These are phyloP conservation scores for Carassius gibelio DNA, from an alignment of 2,113 vertebrate genomes.

Conservation along the genomic window DNA sequence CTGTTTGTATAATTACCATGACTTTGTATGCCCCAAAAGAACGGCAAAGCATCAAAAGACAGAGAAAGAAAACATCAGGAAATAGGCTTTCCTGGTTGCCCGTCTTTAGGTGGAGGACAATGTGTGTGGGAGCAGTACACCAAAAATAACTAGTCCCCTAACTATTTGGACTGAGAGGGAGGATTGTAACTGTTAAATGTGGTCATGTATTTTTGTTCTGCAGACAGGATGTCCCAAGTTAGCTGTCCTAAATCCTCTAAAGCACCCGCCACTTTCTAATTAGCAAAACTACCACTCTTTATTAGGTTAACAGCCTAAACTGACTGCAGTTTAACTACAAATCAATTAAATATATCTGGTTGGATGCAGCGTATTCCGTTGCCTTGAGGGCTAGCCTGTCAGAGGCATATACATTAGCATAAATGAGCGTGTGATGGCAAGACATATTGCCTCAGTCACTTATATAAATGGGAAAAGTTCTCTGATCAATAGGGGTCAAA, in stretches of 20 bases:
- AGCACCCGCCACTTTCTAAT: neutral
- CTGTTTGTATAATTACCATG: conserved; percentile 66
- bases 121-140: conserved; percentile 52
- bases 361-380: conserved; percentile 54
- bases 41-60: conserved; percentile 46
- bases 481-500: conserved; percentile 60
- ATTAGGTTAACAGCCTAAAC: conserved; percentile 13
- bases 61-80: conserved; percentile 55
- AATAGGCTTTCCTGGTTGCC: conserved; percentile 41
- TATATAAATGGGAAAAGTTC: conserved; percentile 24
- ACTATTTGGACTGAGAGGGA: conserved; percentile 58
- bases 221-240: neutral
- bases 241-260: conserved; percentile 6
- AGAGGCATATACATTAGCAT: conserved; percentile 35
- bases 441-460: conserved; percentile 40
- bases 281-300: neutral
- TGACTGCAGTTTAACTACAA: conserved; percentile 18
- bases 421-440: conserved; percentile 14
- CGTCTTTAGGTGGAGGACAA: conserved; percentile 61
- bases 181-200: conserved; percentile 45
- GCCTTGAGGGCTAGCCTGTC: conserved; percentile 56
- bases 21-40: conserved; percentile 4
- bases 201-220: conserved; percentile 21
- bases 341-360: conserved; percentile 36
- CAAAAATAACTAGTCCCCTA: conserved; percentile 69